These are phyloP conservation scores for Alectura lathami DNA, from an alignment of 2,113 vertebrate species.

Conservation along the genomic window DNA sequence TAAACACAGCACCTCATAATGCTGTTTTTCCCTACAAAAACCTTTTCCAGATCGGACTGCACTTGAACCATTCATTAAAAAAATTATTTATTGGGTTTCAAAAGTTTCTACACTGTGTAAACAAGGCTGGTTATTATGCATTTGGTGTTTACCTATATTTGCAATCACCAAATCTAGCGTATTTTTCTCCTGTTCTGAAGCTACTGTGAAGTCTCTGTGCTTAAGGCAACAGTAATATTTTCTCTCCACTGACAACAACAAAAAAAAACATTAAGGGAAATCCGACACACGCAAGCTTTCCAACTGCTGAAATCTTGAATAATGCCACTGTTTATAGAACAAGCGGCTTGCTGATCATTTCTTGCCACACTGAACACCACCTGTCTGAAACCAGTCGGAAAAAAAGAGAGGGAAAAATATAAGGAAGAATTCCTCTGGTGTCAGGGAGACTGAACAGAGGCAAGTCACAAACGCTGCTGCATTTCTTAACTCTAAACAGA, in stretches of 20 bases:
- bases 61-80: not conserved
- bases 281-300: not conserved
- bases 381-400: not conserved
- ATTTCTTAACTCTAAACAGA: slow-evolving; percentile 54
- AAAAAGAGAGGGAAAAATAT: not conserved
- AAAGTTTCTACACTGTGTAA: not conserved
- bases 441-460: not conserved
- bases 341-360: not conserved
- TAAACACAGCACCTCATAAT: slow-evolving; percentile 40
- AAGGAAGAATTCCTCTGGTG: not conserved
- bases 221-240: not conserved
- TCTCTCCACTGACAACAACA: not conserved
- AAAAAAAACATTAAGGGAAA: not conserved
- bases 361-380: not conserved
- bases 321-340: not conserved
- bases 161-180: not conserved
- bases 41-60: slow-evolving; percentile 6
- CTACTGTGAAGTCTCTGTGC: not conserved
- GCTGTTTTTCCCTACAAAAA: not conserved
- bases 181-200: not conserved
- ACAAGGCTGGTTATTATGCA: not conserved
- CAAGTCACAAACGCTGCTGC: not conserved
- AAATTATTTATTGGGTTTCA: slow-evolving; percentile 14
- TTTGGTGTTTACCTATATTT: not conserved
- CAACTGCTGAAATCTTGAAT: not conserved